phyloP scores from a whole-genome alignment of 53 echinoderm and acorn worm genomes.

The Luidia sarsii region DNA sequence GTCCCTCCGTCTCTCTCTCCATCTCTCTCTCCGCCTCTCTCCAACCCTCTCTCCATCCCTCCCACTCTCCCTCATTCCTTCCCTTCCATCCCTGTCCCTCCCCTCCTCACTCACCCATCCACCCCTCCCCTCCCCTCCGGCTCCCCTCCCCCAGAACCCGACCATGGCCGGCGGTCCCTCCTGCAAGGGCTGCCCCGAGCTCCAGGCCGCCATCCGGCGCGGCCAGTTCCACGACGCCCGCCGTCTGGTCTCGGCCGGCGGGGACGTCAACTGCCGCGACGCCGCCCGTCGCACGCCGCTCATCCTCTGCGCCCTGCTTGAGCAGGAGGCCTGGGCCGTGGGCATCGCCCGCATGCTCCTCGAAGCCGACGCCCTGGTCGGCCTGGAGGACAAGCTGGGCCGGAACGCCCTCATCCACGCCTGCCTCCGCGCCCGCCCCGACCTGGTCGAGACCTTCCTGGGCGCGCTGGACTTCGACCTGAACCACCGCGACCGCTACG shows the following conservation, averaged over 20 bases:
- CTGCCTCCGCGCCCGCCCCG: constrained; percentile 62
- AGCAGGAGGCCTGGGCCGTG: constrained; percentile 74
- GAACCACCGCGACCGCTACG: constrained; percentile 74
- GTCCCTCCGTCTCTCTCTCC: no score
- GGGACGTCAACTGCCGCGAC: constrained; percentile 70
- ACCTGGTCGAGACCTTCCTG: constrained; percentile 67
- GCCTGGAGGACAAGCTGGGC: constrained; percentile 70
- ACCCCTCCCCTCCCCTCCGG: no score
- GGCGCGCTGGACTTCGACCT: constrained; percentile 80
- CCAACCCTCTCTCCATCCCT: no score
- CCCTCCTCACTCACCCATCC: no score
- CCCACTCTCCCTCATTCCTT: no score
- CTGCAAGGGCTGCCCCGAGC: constrained; percentile 61
- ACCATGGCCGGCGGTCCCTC: background rate
- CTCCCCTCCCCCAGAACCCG: background rate
- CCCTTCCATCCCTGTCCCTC: no score
- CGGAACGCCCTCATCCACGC: constrained; percentile 82
- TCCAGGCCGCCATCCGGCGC: constrained; percentile 72
- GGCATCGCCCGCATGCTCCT: constrained; percentile 86
- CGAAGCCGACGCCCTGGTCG: constrained; percentile 78
- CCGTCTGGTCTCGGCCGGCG: constrained; percentile 62
- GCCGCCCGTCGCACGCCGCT: constrained; percentile 72
- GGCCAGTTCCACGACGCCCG: constrained; percentile 89
- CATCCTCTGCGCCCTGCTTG: constrained; percentile 75
- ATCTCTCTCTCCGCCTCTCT: no score